Base-by-base conservation (phyloP, 1,140 invertebrate genomes). In the Hormaphis cornu region DNA sequence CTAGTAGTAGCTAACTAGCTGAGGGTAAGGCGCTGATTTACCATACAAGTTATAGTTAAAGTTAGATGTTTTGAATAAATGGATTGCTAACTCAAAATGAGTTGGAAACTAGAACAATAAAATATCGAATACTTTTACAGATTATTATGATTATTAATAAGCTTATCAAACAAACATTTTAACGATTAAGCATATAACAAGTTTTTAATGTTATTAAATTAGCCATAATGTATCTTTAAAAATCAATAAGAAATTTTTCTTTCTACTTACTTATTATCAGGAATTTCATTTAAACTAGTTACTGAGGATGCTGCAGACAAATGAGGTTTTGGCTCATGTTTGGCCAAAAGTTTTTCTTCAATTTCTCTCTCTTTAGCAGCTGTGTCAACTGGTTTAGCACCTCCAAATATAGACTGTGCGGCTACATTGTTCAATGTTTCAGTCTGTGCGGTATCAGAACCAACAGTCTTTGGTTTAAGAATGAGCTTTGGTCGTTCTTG, bases 301-400 rank as follows among this genome's bases (percentile, higher is more conserved):
- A 50, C 28, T 2, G 76, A 76, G 77, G 76, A 59, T 83, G 82
- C 10, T 82, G 82, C 42, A 89, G 77, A 74, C 85, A 66, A 7
- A 10, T 66, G 59, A 50, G 28, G 82, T 74, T 85, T 69, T 30
- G 61, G 37, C 33, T 56, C 59, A 33, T 50, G 20, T 50, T 52
- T 42, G 14, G 70, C 48, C 42, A 50, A 35, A 42, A 63, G 73
- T 82, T 70, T 72, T 8, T 61, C 87, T 76, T 92, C 84, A 73
- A 87, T 86, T 77, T 87, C 83, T 76, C 87, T 79, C 75, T 93
- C 89, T 71, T 84, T 83, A 6, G 90, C 87, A 44, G 89, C 85
- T 14, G 94, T 97, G 78, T 97, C 93, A 0, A 97, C 95, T 8
- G 95, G 95, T 77, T 90, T 93, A 28, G 94, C 95, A 24, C 83